These are phyloP conservation scores for Orussus abietinus DNA, from an alignment of 1,140 invertebrate species.

Conservation along the genomic window DNA sequence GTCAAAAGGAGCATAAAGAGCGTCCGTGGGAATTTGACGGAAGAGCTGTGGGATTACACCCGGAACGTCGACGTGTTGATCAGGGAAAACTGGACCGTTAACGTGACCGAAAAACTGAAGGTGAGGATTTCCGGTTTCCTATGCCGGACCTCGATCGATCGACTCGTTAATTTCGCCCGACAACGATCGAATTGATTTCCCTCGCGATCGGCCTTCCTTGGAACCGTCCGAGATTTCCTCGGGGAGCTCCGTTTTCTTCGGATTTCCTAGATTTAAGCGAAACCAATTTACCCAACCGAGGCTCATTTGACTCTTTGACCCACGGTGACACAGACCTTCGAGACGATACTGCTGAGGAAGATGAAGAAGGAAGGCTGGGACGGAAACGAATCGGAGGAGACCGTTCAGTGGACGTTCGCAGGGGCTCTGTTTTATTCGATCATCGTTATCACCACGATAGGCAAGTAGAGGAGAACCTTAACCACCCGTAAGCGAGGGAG, in stretches of 20 bases:
- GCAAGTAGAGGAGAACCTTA: constrained; percentile 68
- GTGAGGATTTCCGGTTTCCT: too few relatives aligned
- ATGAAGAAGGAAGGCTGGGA: constrained; percentile 91
- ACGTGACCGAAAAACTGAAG: constrained; percentile 59
- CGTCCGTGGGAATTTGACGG: constrained; percentile 70
- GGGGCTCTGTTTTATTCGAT: constrained; percentile 95
- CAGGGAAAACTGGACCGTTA: constrained; percentile 69
- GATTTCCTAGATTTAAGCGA: too few relatives aligned
- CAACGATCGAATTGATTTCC: too few relatives aligned
- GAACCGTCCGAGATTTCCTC: too few relatives aligned
- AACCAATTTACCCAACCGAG: too few relatives aligned
- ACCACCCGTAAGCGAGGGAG: too few relatives aligned
- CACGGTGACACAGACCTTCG: constrained; percentile 67
- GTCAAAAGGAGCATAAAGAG: constrained; percentile 74
- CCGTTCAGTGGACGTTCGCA: constrained; percentile 83
- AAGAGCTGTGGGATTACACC: constrained; percentile 77
- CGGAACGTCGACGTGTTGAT: constrained; percentile 60
- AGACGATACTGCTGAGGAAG: constrained; percentile 73
- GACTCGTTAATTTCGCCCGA: too few relatives aligned
- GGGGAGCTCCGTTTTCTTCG: too few relatives aligned
- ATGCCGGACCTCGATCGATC: too few relatives aligned
- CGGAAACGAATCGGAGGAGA: constrained; percentile 72
- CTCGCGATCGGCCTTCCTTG: too few relatives aligned
- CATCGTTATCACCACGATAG: constrained; percentile 95
- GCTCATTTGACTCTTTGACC: too few relatives aligned